Base-by-base conservation (phyloP, 2,113 vertebrate genomes). In the Colistium nudipinnis region DNA sequence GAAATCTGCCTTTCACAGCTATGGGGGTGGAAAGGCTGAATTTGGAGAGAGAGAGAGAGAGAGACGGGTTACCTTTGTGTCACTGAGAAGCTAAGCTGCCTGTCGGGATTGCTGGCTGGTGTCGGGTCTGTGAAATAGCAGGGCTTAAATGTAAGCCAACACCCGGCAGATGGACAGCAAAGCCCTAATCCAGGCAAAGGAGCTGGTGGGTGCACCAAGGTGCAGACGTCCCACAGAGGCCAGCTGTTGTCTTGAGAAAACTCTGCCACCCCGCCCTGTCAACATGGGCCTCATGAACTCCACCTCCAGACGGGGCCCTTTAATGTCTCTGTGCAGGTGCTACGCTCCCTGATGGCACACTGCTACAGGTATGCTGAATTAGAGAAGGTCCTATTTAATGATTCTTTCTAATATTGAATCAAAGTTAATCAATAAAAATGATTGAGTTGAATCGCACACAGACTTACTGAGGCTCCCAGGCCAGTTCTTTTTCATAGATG, bases 141-240 rank as follows among this genome's bases (percentile, higher is more conserved):
- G 67, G 66, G 88, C 81, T 92, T 91, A 91, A 88, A 89, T 80
- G 78, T 85, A 89, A 90, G 82, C 86, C 70, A 83, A 84, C 20
- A 75, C 76, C 68, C 70, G 63, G 87, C 92, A 93, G 91, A 93
- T 93, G 92, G 90, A 83, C 84, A 44, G 75, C 67, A 62, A 70
- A 87, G 80, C 86, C 86, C 72, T 92, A 92, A 93, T 93, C 91
- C 87, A 38, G 71, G 67, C 33, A 53, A 81, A 86, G 83, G 87
- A 80, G 78, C 84, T 64, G 81, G 60, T 85, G 24, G 60, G 71
- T 84, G 90, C 85, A 87, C 76, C 84, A 85, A 91, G 90, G 90
- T 90, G 81, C 76, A 78, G 77, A 78, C 74, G 78, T 81, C 85
- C 78, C 69, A 85, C 77, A 56, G 89, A 52, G 82, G 69, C 72